phyloP scores from a whole-genome alignment of 2,888 invertebrate species.

The Aspidiotus destructor region DNA sequence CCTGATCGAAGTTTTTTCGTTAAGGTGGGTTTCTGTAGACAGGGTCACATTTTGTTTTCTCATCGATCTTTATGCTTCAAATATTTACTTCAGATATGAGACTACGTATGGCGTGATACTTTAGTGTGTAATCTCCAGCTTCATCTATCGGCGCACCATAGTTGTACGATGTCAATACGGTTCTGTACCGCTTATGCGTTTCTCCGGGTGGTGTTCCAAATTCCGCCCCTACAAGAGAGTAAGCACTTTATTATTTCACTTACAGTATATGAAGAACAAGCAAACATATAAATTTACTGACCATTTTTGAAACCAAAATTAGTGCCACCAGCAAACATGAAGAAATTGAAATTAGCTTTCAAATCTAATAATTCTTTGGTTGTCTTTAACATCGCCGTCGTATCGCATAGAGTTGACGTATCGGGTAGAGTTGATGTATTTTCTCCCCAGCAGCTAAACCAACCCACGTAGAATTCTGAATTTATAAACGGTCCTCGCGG shows the following conservation, averaged over 20 bases:
- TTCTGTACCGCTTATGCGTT: constrained; percentile 43
- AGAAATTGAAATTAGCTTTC: constrained; percentile 66
- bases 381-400: constrained; percentile 47
- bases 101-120: constrained; percentile 62
- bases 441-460: constrained; percentile 83
- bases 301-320: constrained; percentile 61
- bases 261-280: too few species aligned
- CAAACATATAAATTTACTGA: constrained; percentile 15
- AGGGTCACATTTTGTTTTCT: too few species aligned
- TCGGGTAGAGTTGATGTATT: constrained; percentile 50
- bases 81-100: constrained; percentile 46
- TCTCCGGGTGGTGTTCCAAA: constrained; percentile 38
- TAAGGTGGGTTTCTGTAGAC: too few species aligned
- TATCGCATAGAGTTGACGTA: constrained; percentile 41
- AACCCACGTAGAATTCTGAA: constrained; percentile 85
- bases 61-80: too few species aligned
- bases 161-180: constrained; percentile 77
- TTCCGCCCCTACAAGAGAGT: constrained; percentile 41
- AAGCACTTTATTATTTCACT: too few species aligned
- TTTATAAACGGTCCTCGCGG: constrained; percentile 72
- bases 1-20: too few species aligned
- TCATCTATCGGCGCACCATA: constrained; percentile 85
- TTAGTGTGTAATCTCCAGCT: constrained; percentile 76
- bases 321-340: constrained; percentile 86
- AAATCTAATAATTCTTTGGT: constrained; percentile 49